Evolutionary conservation across 2,888 invertebrate genomes (phyloP), one percentile per base, ranked within the genome.

Genomic region (Galerucella calmariensis): DNA sequence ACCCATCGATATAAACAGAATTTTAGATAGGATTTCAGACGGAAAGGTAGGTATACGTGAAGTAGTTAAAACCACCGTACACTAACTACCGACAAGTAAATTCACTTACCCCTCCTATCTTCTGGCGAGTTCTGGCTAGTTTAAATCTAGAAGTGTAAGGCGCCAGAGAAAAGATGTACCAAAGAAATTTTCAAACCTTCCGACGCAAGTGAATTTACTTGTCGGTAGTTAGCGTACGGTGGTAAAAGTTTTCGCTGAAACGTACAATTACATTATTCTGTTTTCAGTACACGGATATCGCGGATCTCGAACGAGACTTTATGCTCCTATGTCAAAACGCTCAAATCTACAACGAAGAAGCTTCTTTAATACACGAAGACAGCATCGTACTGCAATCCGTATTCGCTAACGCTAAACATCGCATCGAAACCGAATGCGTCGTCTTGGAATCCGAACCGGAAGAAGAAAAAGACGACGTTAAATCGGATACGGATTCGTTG

Each of bases 331-430:
- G 98, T 87, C 95, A 95, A 81, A 99, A 99, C 88, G 99, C 99
- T 5, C 99, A 99, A 87, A 94, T 94, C 5, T 99, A 98, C 88
- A 99, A 99, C 86, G 97, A 98, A 85, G 98, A 99, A 87, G 94
- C 94, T 9, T 98, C 98, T 0, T 89, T 98, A 70, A 99, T 99
- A 79, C 97, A 98, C 87, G 96, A 96, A 85, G 98, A 99, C 87
- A 98, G 98, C 0, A 96, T 98, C 79, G 95, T 98, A 1, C 89
- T 99, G 78, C 96, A 98, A 83, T 94, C 94, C 75, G 94, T 95
- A 0, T 96, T 96, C 81, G 90, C 91, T 2, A 91, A 91, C 79
- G 92, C 92, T 0, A 88, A 91, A 53, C 90, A 91, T 74, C 88
- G 91, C 46, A 85, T 92, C 10, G 90, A 91, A 84, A 85, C 88